Conservation (phyloP, 1,140 invertebrate species). For the Subanguina moxae region DNA sequence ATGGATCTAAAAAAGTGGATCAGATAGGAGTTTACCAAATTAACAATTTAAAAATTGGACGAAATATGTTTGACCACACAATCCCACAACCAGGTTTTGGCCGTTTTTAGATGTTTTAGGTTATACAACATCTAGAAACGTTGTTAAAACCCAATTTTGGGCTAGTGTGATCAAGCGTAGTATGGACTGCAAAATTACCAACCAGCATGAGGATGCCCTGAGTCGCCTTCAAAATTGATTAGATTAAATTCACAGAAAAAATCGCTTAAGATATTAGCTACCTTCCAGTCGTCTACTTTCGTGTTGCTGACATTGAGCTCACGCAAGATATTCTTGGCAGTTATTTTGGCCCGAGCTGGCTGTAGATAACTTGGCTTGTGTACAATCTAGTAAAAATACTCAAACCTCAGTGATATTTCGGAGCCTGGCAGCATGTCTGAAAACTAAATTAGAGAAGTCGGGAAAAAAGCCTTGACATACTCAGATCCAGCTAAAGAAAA, state of each 20-base stretch:
- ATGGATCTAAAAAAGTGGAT: conserved; percentile 9
- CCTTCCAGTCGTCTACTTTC: conserved; percentile 40
- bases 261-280: not conserved
- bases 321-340: conserved; percentile 33
- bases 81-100: no score
- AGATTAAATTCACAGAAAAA: not conserved
- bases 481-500: conserved; percentile 37
- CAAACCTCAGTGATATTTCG: conserved; percentile 22
- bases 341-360: conserved; percentile 30
- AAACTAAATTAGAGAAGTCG: not conserved
- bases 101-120: no score
- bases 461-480: not conserved
- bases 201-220: conserved; percentile 32
- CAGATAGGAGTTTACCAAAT: not conserved
- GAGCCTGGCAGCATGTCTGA: conserved; percentile 24
- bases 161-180: no score
- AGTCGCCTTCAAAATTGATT: not conserved
- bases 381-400: not conserved
- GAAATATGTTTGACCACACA: no score
- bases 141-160: no score
- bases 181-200: no score
- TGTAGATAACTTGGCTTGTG: not conserved
- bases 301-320: conserved; percentile 5
- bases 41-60: no score
- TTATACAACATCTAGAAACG: no score